Conservation (phyloP, 2,113 vertebrate genomes). For the Coregonus clupeaformis region DNA sequence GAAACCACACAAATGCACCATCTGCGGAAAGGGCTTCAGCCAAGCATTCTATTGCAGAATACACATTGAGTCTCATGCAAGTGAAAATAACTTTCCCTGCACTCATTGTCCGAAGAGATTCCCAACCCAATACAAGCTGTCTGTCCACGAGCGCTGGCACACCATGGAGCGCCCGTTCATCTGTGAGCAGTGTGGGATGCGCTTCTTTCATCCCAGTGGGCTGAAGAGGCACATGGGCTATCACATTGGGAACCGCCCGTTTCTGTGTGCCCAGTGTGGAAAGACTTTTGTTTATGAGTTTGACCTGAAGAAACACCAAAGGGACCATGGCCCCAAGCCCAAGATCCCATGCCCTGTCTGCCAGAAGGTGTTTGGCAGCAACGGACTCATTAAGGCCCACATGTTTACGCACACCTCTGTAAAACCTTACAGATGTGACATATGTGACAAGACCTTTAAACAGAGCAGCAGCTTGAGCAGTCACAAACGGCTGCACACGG, state of each 20-base stretch:
- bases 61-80: conserved; percentile 73
- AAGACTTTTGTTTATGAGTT: conserved; percentile 71
- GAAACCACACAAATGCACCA: conserved; percentile 67
- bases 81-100: conserved; percentile 69
- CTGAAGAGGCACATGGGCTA: conserved; percentile 74
- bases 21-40: conserved; percentile 72
- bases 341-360: conserved; percentile 68
- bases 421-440: conserved; percentile 65
- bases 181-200: conserved; percentile 69
- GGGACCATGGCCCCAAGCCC: conserved; percentile 66
- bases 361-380: conserved; percentile 72
- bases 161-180: conserved; percentile 68
- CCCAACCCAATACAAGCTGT: conserved; percentile 66
- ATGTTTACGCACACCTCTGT: conserved; percentile 68
- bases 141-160: conserved; percentile 71
- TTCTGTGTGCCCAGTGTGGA: conserved; percentile 72
- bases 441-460: conserved; percentile 68
- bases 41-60: conserved; percentile 72
- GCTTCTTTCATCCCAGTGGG: conserved; percentile 69
- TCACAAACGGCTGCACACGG: conserved; percentile 65
- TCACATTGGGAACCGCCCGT: conserved; percentile 69
- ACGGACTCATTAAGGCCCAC: conserved; percentile 56
- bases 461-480: conserved; percentile 69
- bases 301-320: conserved; percentile 71
- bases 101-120: conserved; percentile 67